Conservation (phyloP, 1,140 invertebrate genomes). For the Hypsibius dujardini region DNA sequence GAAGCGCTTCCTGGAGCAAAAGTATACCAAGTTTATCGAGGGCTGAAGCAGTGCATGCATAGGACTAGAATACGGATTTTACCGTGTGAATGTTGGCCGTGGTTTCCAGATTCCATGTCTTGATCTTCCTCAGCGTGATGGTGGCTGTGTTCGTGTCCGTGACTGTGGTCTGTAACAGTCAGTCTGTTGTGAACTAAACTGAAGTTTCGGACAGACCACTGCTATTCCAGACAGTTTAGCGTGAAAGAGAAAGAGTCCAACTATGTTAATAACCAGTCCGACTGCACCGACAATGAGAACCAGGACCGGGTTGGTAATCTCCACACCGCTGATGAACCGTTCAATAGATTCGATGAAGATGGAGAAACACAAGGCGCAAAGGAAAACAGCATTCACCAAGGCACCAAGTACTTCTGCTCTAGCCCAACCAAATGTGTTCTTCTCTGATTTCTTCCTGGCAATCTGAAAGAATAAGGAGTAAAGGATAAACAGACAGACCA, state of each 20-base stretch:
- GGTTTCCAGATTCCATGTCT: too few species aligned
- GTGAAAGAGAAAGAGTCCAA: slow-evolving; percentile 38
- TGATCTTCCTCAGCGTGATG: too few species aligned
- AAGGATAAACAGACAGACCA: too few species aligned
- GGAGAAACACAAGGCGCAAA: slow-evolving; percentile 40
- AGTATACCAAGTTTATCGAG: too few species aligned
- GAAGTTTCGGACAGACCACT: too few species aligned
- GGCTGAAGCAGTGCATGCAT: too few species aligned
- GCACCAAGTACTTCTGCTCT: slow-evolving; percentile 42
- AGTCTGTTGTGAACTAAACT: too few species aligned
- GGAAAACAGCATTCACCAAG: slow-evolving; percentile 41
- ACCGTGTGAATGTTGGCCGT: too few species aligned
- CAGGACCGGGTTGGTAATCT: slow-evolving; percentile 45
- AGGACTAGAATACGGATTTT: too few species aligned
- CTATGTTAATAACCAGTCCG: slow-evolving; percentile 38
- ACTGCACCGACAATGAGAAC: slow-evolving; percentile 37
- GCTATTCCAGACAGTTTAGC: slow-evolving; percentile 20
- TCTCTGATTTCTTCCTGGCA: slow-evolving; percentile 28
- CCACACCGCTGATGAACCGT: slow-evolving; percentile 46
- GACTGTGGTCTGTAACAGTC: too few species aligned
- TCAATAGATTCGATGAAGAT: slow-evolving; percentile 39
- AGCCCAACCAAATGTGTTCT: slow-evolving; percentile 43
- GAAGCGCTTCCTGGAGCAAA: too few species aligned
- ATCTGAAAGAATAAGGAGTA: slow-evolving; percentile 21
- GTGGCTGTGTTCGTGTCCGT: too few species aligned